Base-by-base conservation (phyloP, 2,888 invertebrate species). In the Aquatica leii region DNA sequence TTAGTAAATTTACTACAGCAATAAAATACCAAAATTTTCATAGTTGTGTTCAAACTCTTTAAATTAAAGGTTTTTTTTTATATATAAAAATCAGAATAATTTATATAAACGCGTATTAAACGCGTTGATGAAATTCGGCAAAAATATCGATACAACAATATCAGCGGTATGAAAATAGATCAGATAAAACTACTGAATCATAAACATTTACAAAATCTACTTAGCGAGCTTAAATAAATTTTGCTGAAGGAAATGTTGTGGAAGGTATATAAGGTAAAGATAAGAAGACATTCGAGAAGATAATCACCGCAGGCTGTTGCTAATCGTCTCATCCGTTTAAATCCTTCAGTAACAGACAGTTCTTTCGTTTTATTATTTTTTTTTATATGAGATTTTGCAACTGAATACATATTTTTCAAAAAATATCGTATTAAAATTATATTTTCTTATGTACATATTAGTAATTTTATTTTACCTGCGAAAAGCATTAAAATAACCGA, bases 261-360 rank as follows among this genome's bases (percentile, higher is more conserved):
- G 59, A 66, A 66, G 24, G 31, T 61, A 59, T 63, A 62, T 62
- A 62, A 62, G 53, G 50, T 57, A 62, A 67, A 69, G 69, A 71
- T 72, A 71, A 73, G 72, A 69, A 72, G 73, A 72, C 71, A 69
- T 71, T 69, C 69, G 70, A 69, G 69, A 64, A 69, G 73, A 73
- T 74, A 69, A 74, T 69, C 72, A 70, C 66, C 62, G 63, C 57
- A 55, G 65, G 68, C 66, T 70, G 66, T 64, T 66, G 54, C 65
- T 69, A 69, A 68, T 69, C 69, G 69, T 59, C 68, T 69, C 66
- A 69, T 69, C 69, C 66, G 61, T 67, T 61, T 59, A 67, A 69
- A 67, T 67, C 67, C 67, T 69, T 53, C 59, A 51, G 52, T 62
- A 67, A 67, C 65, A 69, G 69, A 69, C 69, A 65, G 65, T 46